A percentile compares a stretch with the other conserved stretches of the same genome.
phyloP scores from a whole-genome alignment of 2,113 vertebrate genomes.

The Riparia riparia region DNA sequence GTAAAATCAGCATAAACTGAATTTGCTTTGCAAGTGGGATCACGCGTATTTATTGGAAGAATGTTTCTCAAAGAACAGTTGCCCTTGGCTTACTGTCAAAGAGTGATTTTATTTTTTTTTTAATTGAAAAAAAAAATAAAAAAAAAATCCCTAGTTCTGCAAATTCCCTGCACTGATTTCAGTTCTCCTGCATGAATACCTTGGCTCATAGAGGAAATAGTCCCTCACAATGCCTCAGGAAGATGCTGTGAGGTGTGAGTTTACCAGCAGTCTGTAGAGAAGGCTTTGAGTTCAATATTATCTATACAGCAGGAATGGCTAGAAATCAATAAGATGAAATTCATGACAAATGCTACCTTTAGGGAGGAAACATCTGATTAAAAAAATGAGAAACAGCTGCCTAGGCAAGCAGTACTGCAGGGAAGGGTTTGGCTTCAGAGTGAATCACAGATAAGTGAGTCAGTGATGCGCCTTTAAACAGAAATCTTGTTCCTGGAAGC shows the following conservation, averaged over 20 bases:
- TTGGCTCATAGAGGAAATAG: background rate
- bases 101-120: background rate
- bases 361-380: conserved; percentile 29
- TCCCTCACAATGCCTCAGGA: background rate
- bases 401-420: background rate
- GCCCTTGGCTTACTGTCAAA: background rate
- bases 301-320: background rate
- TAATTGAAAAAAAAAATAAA: background rate
- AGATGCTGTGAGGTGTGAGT: background rate
- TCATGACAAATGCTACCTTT: conserved; percentile 10
- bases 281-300: background rate
- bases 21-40: background rate
- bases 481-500: background rate
- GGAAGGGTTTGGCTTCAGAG: background rate
- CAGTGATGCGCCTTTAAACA: background rate
- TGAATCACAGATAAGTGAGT: conserved; percentile 11
- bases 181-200: background rate
- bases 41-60: background rate
- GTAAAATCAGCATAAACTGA: background rate
- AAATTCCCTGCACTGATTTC: background rate
- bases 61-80: background rate
- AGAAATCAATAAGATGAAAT: conserved; percentile 29
- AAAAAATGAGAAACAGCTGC: conserved; percentile 6
- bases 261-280: background rate
- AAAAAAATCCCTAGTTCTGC: background rate